Evolutionary conservation across 1,140 invertebrate species (phyloP).

Genomic region (Agraylea sexmaculata): DNA sequence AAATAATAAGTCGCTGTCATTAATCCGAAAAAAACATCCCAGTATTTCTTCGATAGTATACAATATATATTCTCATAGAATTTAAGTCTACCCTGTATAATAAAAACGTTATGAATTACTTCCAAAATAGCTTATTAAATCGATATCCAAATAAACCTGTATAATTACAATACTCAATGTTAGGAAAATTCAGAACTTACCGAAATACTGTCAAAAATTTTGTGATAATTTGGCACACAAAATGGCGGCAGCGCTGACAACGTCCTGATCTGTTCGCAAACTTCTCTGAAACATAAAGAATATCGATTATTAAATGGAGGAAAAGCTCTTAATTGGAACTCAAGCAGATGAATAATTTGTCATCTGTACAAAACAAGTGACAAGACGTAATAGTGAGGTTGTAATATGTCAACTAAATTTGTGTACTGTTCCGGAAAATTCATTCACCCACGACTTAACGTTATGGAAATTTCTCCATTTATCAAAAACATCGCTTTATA

Average conservation of each 20-base stretch:
- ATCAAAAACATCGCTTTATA: too few relatives aligned
- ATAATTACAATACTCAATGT: too few relatives aligned
- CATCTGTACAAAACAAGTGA: not conserved
- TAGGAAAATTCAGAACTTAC: slow-evolving; percentile 37
- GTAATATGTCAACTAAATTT: not conserved
- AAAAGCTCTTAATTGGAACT: slow-evolving; percentile 2
- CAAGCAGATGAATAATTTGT: not conserved
- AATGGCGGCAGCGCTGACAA: slow-evolving; percentile 55
- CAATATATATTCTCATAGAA: too few relatives aligned
- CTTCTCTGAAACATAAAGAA: slow-evolving; percentile 36
- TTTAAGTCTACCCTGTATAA: too few relatives aligned
- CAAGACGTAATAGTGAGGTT: not conserved
- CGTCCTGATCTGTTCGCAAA: slow-evolving; percentile 53
- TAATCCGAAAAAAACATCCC: too few relatives aligned
- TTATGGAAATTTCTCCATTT: too few relatives aligned
- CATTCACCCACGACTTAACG: not conserved
- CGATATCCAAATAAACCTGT: too few relatives aligned
- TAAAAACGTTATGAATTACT: too few relatives aligned
- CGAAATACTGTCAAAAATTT: slow-evolving; percentile 52
- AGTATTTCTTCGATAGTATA: too few relatives aligned
- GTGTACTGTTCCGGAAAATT: not conserved
- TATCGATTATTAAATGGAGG: slow-evolving; percentile 11
- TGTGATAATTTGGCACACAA: slow-evolving; percentile 59
- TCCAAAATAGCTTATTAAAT: too few relatives aligned
- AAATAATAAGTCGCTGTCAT: too few relatives aligned